Evolutionary conservation across 53 echinoderm and acorn worm species (phyloP), one percentile per base, ranked within the genome.

Genomic region (Henricia sp.): DNA sequence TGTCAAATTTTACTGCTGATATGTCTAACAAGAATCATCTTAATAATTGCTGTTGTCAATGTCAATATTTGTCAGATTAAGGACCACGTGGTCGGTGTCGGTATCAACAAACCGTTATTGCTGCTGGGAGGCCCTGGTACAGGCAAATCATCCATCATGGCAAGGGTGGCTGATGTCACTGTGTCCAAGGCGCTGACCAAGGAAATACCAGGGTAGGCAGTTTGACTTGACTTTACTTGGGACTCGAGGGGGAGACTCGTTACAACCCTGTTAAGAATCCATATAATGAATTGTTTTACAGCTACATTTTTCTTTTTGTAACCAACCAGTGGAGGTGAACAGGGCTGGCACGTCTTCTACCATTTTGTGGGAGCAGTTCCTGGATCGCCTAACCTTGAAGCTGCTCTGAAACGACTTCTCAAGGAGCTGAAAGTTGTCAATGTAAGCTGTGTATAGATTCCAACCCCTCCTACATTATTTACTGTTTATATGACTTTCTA

Each of bases 81-180:
- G 71, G 91, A 94, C n/a, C 87, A 94, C 51, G 78, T 94, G 20
- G 39, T 91, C 19, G 78, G 91, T 1, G 43, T 83, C 8, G 83
- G 77, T 16, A 54, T 88, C 24, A 82, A 82, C 0, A 82, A 70
- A 0, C 91, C 94, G 14, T 48, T 94, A 52, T 8, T 91, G 10
- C 83, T 94, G 34, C 87, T 94, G 1, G 94, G 94, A 16, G 94
- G 94, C 4, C 94, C 94, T 0, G 94, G 94, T 0, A 89, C 88
- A 2, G 94, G 94, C 10, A 94, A 94, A 60, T 94, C 94, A 14
- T 94, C 94, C 32, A 91, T 94, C 65, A 94, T 94, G 94, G 94
- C 94, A 17, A 84, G 89, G 37, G 94, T 91, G 3, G 89, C 91
- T 17, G 94, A 94, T 40, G 90, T 94, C 26, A 66, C 91, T 1